phyloP scores from a whole-genome alignment of 2,888 invertebrate species.

The Hydroisotoma schaefferi region DNA sequence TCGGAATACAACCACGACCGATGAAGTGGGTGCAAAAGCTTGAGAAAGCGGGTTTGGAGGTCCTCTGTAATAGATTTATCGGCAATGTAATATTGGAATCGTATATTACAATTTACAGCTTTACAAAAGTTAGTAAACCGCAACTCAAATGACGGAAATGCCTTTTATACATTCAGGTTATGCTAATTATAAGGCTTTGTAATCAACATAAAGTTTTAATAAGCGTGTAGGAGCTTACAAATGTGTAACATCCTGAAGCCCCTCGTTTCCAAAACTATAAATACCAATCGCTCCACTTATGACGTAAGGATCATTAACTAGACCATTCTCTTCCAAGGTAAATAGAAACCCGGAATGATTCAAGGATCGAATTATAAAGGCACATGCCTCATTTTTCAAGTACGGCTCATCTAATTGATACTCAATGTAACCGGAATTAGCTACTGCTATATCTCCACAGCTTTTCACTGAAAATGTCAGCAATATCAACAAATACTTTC shows the following conservation, averaged over 20 bases:
- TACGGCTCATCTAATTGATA: conserved; percentile 15
- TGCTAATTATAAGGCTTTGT: no score
- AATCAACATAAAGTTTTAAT: no score
- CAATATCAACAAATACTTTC: no score
- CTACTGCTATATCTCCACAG: conserved; percentile 14
- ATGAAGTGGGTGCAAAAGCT: not conserved
- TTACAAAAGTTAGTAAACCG: no score
- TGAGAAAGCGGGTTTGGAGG: conserved; percentile 16
- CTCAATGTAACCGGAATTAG: conserved; percentile 11
- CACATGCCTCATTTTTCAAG: conserved; percentile 9
- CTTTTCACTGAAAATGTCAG: conserved; percentile 2
- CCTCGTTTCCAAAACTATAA: conserved; percentile 3
- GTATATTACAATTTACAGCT: no score
- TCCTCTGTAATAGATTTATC: conserved; percentile 10
- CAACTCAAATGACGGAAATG: no score
- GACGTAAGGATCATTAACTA: not conserved
- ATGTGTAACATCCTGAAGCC: conserved; percentile 3
- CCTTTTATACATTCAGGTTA: no score
- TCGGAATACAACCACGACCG: conserved; percentile 15
- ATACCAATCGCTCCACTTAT: conserved; percentile 5
- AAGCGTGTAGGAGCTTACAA: no score
- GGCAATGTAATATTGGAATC: no score
- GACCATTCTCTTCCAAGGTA: conserved; percentile 9
- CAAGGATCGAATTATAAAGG: conserved; percentile 12
- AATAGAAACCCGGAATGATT: conserved; percentile 18